A percentile compares a stretch with the other conserved stretches of the same genome.
Conservation (phyloP, 2,113 vertebrate genomes). For the Ammodytes marinus region DNA sequence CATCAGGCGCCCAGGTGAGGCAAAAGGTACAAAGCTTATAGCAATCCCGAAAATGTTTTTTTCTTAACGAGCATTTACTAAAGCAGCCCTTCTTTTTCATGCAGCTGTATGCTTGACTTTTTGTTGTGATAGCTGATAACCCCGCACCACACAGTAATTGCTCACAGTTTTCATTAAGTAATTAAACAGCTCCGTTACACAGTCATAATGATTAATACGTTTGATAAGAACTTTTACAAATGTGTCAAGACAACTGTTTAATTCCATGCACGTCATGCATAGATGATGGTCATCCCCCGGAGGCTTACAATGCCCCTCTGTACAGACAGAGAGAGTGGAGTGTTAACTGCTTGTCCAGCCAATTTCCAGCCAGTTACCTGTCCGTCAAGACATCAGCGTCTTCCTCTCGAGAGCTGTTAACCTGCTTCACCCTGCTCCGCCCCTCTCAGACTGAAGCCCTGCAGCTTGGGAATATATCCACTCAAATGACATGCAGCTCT, state of each 20-base stretch:
- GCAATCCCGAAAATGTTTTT: slow-evolving; percentile 8
- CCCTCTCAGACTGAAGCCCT: slow-evolving; percentile 19
- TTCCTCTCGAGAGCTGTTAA: slow-evolving; percentile 27
- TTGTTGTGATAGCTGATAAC: slow-evolving; percentile 46
- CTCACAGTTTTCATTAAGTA: slow-evolving; percentile 79
- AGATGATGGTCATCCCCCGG: slow-evolving; percentile 65
- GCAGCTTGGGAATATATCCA: slow-evolving; percentile 30
- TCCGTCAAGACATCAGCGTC: slow-evolving; percentile 21
- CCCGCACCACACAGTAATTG: slow-evolving; percentile 45
- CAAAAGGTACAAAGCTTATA: slow-evolving; percentile 22
- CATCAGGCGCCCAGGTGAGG: slow-evolving; percentile 15
- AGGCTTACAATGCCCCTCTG: slow-evolving; percentile 32
- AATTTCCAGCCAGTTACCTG: slow-evolving; percentile 27
- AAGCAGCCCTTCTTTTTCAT: slow-evolving; percentile 72
- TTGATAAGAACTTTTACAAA: slow-evolving; percentile 75
- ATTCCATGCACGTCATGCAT: slow-evolving; percentile 88
- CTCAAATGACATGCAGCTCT: slow-evolving; percentile 13
- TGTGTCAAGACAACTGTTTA: slow-evolving; percentile 75
- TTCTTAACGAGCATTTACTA: slow-evolving; percentile 44
- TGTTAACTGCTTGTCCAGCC: slow-evolving; percentile 47
- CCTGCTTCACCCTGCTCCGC: slow-evolving; percentile 18
- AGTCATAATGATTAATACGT: slow-evolving; percentile 74
- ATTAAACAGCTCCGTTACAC: slow-evolving; percentile 73
- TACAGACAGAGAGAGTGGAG: slow-evolving; percentile 42
- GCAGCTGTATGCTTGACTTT: slow-evolving; percentile 54